phyloP scores from a whole-genome alignment of 2,888 invertebrate genomes.

The Poecilus cupreus region DNA sequence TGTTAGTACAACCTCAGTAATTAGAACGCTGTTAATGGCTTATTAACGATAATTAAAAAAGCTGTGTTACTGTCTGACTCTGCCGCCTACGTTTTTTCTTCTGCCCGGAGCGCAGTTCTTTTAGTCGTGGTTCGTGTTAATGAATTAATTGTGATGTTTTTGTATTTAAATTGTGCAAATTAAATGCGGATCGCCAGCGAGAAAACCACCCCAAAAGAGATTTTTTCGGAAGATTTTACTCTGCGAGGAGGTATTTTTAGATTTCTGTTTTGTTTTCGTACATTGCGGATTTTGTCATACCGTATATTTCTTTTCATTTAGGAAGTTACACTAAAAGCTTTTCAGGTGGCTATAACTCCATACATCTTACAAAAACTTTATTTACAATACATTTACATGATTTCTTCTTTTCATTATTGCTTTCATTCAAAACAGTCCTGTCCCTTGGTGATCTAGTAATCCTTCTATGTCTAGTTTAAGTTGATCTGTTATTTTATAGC shows the following conservation, averaged over 20 bases:
- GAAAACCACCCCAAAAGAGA: not conserved
- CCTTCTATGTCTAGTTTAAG: no score
- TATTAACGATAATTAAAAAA: slow-evolving; percentile 40
- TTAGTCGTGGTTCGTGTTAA: slow-evolving; percentile 9
- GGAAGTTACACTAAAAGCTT: no score
- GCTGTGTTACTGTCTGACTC: slow-evolving; percentile 9
- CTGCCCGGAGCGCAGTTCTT: not conserved
- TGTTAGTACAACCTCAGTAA: not conserved
- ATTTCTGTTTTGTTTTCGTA: not conserved
- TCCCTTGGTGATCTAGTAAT: no score
- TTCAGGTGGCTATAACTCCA: no score
- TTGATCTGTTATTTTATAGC: no score
- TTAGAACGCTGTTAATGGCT: slow-evolving; percentile 17
- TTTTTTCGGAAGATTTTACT: not conserved
- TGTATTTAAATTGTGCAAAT: slow-evolving; percentile 32
- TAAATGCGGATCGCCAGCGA: not conserved
- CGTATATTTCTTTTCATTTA: no score
- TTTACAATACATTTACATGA: no score
- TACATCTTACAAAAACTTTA: no score
- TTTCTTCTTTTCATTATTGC: no score
- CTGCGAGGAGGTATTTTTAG: not conserved
- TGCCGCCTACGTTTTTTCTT: not conserved
- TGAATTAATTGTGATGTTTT: slow-evolving; percentile 39
- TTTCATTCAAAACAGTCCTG: no score
- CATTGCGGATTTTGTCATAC: no score